Percentiles rank a stretch among this genome's conserved stretches.
Conservation (phyloP, 2,113 vertebrate genomes). For the Nothoprocta pentlandii region DNA sequence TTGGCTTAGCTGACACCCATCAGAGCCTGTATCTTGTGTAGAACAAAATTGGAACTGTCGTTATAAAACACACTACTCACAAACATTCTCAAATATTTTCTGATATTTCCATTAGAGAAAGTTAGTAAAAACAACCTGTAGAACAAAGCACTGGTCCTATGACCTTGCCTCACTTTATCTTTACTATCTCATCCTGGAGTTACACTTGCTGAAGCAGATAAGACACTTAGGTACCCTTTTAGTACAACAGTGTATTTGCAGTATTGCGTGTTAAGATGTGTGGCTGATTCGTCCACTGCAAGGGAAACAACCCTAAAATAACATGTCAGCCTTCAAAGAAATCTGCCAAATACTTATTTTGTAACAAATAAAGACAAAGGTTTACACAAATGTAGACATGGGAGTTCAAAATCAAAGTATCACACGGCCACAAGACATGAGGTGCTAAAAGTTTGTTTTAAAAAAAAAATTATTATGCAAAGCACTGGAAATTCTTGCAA, state of each 20-base stretch:
- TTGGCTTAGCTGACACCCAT: background rate
- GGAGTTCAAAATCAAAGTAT: background rate
- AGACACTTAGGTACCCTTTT: background rate
- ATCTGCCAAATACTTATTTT: background rate
- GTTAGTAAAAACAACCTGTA: background rate
- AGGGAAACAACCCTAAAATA: background rate
- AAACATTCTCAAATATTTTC: background rate
- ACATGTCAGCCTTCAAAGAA: background rate
- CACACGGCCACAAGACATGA: fast-evolving
- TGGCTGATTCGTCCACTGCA: background rate
- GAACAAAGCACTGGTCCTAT: background rate
- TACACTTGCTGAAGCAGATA: background rate
- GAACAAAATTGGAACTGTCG: background rate
- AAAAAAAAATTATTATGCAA: background rate
- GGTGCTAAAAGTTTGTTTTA: background rate
- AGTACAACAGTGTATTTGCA: background rate
- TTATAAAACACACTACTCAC: background rate
- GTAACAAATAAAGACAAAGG: background rate
- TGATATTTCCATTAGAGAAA: background rate
- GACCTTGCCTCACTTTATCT: background rate
- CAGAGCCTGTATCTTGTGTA: background rate
- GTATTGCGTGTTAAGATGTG: background rate
- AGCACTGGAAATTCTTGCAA: background rate
- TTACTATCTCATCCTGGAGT: background rate
- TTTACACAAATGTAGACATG: background rate